Evolutionary conservation across 2,888 invertebrate species (phyloP), one percentile per base, ranked within the genome.

Genomic region (Melangyna quadrimaculata): DNA sequence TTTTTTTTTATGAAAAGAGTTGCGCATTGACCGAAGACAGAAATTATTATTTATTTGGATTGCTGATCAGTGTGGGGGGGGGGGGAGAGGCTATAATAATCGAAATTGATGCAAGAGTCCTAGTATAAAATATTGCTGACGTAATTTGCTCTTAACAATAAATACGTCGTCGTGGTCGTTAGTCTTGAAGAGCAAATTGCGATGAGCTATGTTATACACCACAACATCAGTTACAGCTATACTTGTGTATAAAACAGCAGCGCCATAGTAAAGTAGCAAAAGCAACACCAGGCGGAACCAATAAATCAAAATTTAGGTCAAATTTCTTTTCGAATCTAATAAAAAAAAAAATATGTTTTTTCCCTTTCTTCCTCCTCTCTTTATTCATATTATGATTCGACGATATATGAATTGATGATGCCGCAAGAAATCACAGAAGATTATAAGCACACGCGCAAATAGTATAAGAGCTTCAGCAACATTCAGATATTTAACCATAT

Each of bases 301-400:
- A 83, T 83, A 83, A 83, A 83, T 83, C 78, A 83, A 78, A 83
- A 83, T 83, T 83, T 78, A 78, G 83, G 83, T 83, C 78, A 83
- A 73, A 83, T 78, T 78, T 83, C 83, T 78, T 82, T 73, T 71
- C 67, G 51, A 71, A 19, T 35, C 43, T 1, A 59, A 67, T 43
- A 40, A 43, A 45, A n/a, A 43, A n/a, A 8, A 59, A 22, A 24
- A 22, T 45, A 45, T 32, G 8, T 19, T 67, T 32, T 63, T 14
- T 27, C 8, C 4, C 19, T 40, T 5, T 22, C 10, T 22, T 5
- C 5, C 7, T 35, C 12, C 12, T n/a, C 14, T 40, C 9, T 32
- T 0, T 19, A 1, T 32, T 29, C 8, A 19, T 12, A 9, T 19
- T 10, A 22, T 57, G n/a, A 61, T 61, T 27, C 57, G n/a, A 61